Percentiles rank a stretch among this genome's conserved stretches.
Conservation (phyloP, 2,797 vertebrate species). For the Sebastes baramenuke region DNA sequence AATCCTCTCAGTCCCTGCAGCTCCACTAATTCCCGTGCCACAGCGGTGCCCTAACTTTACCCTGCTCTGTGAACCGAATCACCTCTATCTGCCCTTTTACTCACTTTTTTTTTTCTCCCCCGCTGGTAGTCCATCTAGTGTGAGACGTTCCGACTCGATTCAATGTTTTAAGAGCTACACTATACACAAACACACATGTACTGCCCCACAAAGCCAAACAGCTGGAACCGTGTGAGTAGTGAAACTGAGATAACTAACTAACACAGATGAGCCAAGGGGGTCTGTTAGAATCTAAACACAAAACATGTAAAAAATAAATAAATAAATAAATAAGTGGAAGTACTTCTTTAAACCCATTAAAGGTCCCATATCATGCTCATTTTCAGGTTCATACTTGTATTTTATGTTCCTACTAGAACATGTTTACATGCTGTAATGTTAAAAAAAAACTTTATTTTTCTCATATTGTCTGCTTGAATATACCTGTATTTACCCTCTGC, state of each 20-base stretch:
- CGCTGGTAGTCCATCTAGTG: background rate
- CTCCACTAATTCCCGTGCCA: constrained; percentile 32
- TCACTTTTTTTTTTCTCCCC: background rate
- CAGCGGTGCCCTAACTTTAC: constrained; percentile 41
- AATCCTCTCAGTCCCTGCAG: constrained; percentile 47
- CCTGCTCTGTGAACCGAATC: constrained; percentile 46
- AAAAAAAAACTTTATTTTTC: too few species aligned
- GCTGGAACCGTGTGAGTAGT: constrained; percentile 26
- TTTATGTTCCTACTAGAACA: too few species aligned
- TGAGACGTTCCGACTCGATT: constrained; percentile 20
- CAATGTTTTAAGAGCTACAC: constrained; percentile 40
- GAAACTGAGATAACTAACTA: constrained; percentile 32
- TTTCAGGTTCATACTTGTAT: too few species aligned
- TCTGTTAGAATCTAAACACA: background rate
- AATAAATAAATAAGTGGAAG: background rate
- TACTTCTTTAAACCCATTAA: too few species aligned
- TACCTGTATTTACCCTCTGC: too few species aligned
- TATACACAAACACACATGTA: constrained; percentile 44
- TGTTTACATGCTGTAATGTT: too few species aligned
- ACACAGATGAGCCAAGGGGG: background rate
- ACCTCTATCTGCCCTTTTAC: constrained; percentile 22
- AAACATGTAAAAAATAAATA: background rate
- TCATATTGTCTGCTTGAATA: too few species aligned
- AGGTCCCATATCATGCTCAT: background rate
- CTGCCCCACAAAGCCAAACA: constrained; percentile 35